Base-by-base conservation (phyloP, 2,797 vertebrate genomes). In the Alouatta caraya region DNA sequence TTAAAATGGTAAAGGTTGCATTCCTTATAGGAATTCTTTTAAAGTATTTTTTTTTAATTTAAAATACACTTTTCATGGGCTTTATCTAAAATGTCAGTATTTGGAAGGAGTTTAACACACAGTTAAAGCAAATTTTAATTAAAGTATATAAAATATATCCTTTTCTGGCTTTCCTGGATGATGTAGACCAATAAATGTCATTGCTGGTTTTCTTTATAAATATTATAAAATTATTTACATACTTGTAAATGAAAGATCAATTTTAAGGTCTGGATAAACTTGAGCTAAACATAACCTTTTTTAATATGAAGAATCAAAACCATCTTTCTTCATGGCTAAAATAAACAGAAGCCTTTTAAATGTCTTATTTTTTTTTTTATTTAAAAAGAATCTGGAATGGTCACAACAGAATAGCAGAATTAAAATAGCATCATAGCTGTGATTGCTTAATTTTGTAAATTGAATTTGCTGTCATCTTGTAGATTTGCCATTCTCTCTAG, bases 361-460 rank as follows among this genome's bases (percentile, higher is more conserved):
- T 96, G 86, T 96, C 88, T 96, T 94, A 73, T n/a, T 76, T 88
- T 97, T 97, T 93, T 93, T 96, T 93, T n/a, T n/a, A 90, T 92
- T 86, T 88, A 39, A 93, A 88, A 93, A 75, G 95, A 96, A 88
- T 95, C 87, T 97, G 97, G 78, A 97, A 97, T 97, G 94, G 96
- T 92, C 94, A 97, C 94, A 92, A 75, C 90, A 97, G 97, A 98
- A 98, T 88, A 96, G 84, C 90, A 97, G 89, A 97, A 97, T 98
- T 97, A 96, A 98, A 97, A 97, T 97, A 96, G 11, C 92, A 95
- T 70, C 72, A 64, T 94, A 93, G 72, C 89, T 98, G 95, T 94
- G 96, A 94, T 82, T 61, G 93, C 96, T 96, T 98, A 73, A 97
- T 97, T 97, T 97, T 95, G 70, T 92, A 85, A 97, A 46, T 98